Evolutionary conservation across 2,888 invertebrate species (phyloP), one percentile per base, ranked within the genome.

Genomic region (Adineta ricciae): DNA sequence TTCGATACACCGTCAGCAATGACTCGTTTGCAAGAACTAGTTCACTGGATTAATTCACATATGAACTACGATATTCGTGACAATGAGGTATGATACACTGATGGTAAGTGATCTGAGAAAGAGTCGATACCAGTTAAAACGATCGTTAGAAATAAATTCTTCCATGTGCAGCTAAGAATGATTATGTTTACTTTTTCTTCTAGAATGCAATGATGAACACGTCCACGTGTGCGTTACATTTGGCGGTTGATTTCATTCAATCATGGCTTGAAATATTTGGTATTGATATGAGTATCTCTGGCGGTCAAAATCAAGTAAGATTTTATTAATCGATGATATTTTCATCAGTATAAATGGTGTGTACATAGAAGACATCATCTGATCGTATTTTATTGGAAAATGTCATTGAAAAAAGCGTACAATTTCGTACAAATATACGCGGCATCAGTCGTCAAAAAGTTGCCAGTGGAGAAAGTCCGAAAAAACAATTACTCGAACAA

Each of bases 1-100:
- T 95, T 96, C 89, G 93, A 95, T 89, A 95, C 95, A 11, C 92
- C 94, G 11, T 90, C 91, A 85, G 94, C 93, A 50, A 91, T 95
- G 38, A 89, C 91, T 83, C 89, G 91, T 46, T 89, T 96, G n/a
- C 90, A 93, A 85, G 92, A 92, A 86, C 91, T 95, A 87, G 91
- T 94, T 83, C 91, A 92, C 73, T 89, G 90, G 73, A 92, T 93
- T 8, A 94, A 93, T 89, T 41, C 78, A 41, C 38, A 64, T 64
- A 64, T 64, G 64, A 78, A 78, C 41, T 78, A 78, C 41, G 64
- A 64, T 32, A 14, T 32, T 32, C 64, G 11, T 27, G 32, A 24
- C 78, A 41, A 78, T 78, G 78, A 78, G 78, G 78, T 78, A 78
- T 78, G 78, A 78, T 19, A 41, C 3, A 64, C 9, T 1, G n/a